A percentile compares a stretch with the other conserved stretches of the same genome.
These are phyloP conservation scores for Clarias macrocephalus DNA, from an alignment of 2,113 vertebrate genomes.

Conservation along the genomic window DNA sequence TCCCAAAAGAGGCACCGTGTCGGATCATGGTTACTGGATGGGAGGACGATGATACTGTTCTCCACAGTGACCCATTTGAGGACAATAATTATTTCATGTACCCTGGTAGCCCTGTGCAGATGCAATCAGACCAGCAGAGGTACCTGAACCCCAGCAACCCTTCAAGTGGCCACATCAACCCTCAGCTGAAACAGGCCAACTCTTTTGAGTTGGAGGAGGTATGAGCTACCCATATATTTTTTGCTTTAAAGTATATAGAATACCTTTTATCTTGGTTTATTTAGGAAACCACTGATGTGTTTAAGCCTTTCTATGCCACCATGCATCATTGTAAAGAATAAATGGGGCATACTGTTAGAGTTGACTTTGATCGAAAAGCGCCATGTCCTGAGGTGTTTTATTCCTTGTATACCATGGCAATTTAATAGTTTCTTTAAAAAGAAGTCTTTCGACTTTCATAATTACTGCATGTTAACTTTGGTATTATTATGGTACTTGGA, in stretches of 20 bases:
- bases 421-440: not conserved
- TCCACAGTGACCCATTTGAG: not conserved
- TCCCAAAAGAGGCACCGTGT: constrained; percentile 42
- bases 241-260: too few relatives aligned
- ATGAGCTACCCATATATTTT: constrained; percentile 13
- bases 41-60: constrained; percentile 51
- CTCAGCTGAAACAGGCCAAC: constrained; percentile 60
- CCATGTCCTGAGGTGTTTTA: not conserved
- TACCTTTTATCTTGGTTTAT: not conserved
- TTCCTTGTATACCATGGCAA: not conserved
- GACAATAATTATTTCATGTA: not conserved
- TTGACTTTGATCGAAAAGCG: not conserved
- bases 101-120: not conserved
- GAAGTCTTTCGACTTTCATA: too few relatives aligned
- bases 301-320: not conserved
- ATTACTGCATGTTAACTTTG: too few relatives aligned
- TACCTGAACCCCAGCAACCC: constrained; percentile 53
- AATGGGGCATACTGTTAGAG: not conserved
- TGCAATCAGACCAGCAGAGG: not conserved
- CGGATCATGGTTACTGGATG: constrained; percentile 68
- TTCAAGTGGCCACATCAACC: constrained; percentile 37
- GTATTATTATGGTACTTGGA: not conserved
- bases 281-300: not conserved
- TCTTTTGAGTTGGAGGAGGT: constrained; percentile 80
- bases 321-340: not conserved